Conservation (phyloP, 2,888 invertebrate genomes). For the Mactromeris polynyma region DNA sequence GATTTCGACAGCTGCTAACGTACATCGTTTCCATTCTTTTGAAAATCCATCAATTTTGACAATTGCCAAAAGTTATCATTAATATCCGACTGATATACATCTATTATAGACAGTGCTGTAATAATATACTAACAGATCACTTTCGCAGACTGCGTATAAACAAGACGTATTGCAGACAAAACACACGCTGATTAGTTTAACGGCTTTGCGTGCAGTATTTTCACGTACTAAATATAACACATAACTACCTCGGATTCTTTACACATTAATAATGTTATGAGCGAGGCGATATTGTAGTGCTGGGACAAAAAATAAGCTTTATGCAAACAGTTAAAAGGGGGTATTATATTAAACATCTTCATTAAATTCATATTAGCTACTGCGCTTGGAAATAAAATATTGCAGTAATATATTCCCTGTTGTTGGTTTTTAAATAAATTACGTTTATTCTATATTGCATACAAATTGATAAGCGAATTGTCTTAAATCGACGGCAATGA, state of each 20-base stretch:
- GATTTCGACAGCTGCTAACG: slow-evolving; percentile 5
- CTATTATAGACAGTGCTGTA: slow-evolving; percentile 15
- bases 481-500: too few relatives aligned
- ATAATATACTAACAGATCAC: slow-evolving; percentile 7
- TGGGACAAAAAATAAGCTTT: too few relatives aligned
- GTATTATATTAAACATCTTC: too few relatives aligned
- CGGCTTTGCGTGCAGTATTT: background rate
- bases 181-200: background rate
- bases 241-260: background rate
- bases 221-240: background rate
- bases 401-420: too few relatives aligned
- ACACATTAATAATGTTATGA: background rate
- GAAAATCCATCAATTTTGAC: slow-evolving; percentile 15
- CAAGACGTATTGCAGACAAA: background rate
- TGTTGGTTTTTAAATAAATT: too few relatives aligned
- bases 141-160: background rate
- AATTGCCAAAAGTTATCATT: slow-evolving; percentile 29
- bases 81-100: slow-evolving; percentile 18
- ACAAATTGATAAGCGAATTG: too few relatives aligned
- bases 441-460: too few relatives aligned
- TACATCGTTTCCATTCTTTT: background rate
- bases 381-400: too few relatives aligned
- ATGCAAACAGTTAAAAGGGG: too few relatives aligned
- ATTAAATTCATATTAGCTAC: too few relatives aligned
- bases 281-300: too few relatives aligned